Evolutionary conservation across 1,140 invertebrate species (phyloP).

Genomic region (Apolygus lucorum): DNA sequence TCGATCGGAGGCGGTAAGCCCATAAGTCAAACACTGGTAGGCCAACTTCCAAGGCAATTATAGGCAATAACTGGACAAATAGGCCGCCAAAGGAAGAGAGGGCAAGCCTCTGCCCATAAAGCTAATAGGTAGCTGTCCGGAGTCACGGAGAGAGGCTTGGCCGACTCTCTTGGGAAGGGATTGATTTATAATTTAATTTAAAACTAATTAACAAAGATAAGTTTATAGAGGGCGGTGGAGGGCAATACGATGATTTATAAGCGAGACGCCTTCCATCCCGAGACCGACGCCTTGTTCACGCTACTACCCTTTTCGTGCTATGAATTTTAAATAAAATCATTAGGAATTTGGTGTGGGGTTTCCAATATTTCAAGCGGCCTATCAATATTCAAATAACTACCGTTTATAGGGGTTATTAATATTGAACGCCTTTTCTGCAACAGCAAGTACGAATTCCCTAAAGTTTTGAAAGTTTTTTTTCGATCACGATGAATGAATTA

Average conservation of each 20-base stretch:
- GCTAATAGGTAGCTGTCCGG: slow-evolving; percentile 9
- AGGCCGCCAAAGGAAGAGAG: slow-evolving; percentile 8
- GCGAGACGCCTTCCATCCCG: not conserved
- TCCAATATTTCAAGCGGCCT: not conserved
- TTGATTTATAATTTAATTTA: slow-evolving; percentile 17
- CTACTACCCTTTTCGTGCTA: not conserved
- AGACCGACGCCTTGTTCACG: slow-evolving; percentile 12
- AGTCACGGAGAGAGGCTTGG: slow-evolving; percentile 1
- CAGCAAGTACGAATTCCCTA: no score
- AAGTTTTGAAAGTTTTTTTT: no score
- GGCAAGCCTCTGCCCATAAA: not conserved
- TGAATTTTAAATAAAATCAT: slow-evolving; percentile 8
- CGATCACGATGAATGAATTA: no score
- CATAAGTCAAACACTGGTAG: slow-evolving; percentile 16
- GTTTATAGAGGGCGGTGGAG: not conserved
- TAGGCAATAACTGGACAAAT: slow-evolving; percentile 14
- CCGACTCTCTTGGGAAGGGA: not conserved
- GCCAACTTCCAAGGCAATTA: not conserved
- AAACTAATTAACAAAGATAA: slow-evolving; percentile 17
- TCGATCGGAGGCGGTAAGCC: not conserved
- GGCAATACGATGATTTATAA: slow-evolving; percentile 10
- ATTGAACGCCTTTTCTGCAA: not conserved
- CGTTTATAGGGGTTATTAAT: not conserved
- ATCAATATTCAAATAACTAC: not conserved
- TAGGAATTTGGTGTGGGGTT: not conserved